A percentile compares a stretch with the other conserved stretches of the same genome.
Evolutionary conservation across 2,797 vertebrate species (phyloP).

Genomic region (Catostomus latipinnis): DNA sequence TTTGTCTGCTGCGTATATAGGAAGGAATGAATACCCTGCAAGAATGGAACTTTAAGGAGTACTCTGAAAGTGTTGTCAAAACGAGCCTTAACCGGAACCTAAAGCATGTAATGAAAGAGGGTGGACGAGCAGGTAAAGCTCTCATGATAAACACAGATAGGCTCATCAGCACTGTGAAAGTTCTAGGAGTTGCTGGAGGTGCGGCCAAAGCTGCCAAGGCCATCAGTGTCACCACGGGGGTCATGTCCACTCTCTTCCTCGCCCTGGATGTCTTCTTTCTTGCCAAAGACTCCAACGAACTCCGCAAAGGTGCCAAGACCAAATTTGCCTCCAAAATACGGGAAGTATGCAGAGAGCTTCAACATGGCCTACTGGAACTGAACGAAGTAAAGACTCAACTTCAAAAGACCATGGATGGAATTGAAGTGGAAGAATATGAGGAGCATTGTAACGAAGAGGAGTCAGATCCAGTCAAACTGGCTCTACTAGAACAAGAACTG

Average conservation of each 20-base stretch:
- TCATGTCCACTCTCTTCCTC: conserved; percentile 80
- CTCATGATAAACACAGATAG: conserved; percentile 76
- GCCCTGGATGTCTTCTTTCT: conserved; percentile 81
- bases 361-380: conserved; percentile 74
- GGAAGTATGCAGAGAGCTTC: conserved; percentile 76
- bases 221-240: conserved; percentile 76
- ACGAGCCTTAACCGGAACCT: conserved; percentile 78
- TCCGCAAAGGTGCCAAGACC: conserved; percentile 78
- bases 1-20: conserved; percentile 67
- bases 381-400: conserved; percentile 75
- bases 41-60: conserved; percentile 78
- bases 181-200: conserved; percentile 72
- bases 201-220: conserved; percentile 78
- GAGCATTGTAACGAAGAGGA: conserved; percentile 61
- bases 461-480: conserved; percentile 69
- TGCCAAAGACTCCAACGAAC: conserved; percentile 79
- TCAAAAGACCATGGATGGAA: conserved; percentile 77
- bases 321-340: conserved; percentile 79
- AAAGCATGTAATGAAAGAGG: conserved; percentile 80
- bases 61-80: conserved; percentile 73
- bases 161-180: conserved; percentile 76
- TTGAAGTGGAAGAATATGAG: conserved; percentile 73
- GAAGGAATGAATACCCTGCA: conserved; percentile 76
- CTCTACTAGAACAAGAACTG: conserved; percentile 73
- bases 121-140: conserved; percentile 77